Evolutionary conservation across 2,888 invertebrate species (phyloP), one percentile per base, ranked within the genome.

Genomic region (Drosophila tripunctata): DNA sequence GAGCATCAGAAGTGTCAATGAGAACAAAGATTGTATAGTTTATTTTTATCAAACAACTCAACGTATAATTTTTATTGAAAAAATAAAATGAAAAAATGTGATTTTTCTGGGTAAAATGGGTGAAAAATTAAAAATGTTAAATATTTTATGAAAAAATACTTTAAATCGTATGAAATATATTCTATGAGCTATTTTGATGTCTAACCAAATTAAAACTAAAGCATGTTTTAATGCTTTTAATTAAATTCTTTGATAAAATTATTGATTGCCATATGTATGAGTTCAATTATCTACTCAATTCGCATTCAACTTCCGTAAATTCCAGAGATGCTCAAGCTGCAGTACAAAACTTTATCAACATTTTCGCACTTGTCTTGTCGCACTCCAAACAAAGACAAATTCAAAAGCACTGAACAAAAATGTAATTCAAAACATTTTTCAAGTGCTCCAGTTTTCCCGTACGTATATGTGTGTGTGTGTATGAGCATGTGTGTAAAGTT

Each of bases 361-460:
- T 81, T 87, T 87, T 87, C 63, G 50, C 75, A 67, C 75, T 75
- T 71, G 68, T 50, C 78, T 63, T 57, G 60, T 43, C 48, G 45
- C 67, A 48, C 57, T 51, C 73, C 62, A 69, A 72, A 48, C 72
- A 71, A 58, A 73, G 58, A 67, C 55, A 40, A 60, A 63, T 60
- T 41, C 52, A 56, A 52, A 57, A 78, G 60, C 58, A 58, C 47
- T 41, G 35, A 54, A 64, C 51, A 70, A 65, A 74, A 79, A 82
- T 76, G 79, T 87, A 82, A 78, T 69, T 72, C 69, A 62, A 67
- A 87, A 84, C 85, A 81, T 84, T 87, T 70, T 87, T 81, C 74
- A 73, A 84, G 78, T 84, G 82, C 79, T 87, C 76, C 67, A 87
- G 68, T 84, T 87, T 65, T 58, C 44, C 44, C 35, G 4, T 12